phyloP scores from a whole-genome alignment of 2,797 vertebrate genomes.

The Carduelis carduelis region DNA sequence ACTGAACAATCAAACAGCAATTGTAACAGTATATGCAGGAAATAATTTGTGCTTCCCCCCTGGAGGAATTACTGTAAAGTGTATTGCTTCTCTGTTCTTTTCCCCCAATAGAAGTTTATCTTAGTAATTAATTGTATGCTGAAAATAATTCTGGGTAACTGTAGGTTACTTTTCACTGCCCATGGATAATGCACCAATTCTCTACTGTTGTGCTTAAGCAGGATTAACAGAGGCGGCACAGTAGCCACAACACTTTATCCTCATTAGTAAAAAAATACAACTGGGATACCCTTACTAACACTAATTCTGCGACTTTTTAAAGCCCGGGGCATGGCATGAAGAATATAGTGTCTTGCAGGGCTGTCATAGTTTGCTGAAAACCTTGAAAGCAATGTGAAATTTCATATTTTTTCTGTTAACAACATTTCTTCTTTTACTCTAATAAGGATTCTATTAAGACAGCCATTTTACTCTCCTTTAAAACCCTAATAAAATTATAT shows the following conservation, averaged over 20 bases:
- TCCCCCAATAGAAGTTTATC: neutral
- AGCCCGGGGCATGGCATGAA: neutral
- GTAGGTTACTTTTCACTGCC: neutral
- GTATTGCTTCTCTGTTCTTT: neutral
- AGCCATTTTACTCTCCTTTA: neutral
- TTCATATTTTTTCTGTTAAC: neutral
- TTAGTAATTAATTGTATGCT: neutral
- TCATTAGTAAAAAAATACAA: neutral
- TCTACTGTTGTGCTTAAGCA: neutral
- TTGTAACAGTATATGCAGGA: neutral
- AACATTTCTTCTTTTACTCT: neutral
- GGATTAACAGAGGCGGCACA: neutral
- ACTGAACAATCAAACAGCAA: neutral
- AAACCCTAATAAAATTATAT: neutral
- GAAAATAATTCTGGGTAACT: neutral
- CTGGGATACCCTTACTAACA: neutral
- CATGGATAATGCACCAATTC: neutral
- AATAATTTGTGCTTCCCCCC: neutral
- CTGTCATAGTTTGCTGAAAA: neutral
- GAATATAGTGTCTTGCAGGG: neutral
- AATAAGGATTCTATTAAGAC: neutral
- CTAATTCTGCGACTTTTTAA: neutral
- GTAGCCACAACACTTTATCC: neutral
- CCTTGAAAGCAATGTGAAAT: neutral
- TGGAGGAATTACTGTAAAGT: neutral